phyloP scores from a whole-genome alignment of 37 sponge, comb jelly and placozoan genomes.

The Beroe ovata region DNA sequence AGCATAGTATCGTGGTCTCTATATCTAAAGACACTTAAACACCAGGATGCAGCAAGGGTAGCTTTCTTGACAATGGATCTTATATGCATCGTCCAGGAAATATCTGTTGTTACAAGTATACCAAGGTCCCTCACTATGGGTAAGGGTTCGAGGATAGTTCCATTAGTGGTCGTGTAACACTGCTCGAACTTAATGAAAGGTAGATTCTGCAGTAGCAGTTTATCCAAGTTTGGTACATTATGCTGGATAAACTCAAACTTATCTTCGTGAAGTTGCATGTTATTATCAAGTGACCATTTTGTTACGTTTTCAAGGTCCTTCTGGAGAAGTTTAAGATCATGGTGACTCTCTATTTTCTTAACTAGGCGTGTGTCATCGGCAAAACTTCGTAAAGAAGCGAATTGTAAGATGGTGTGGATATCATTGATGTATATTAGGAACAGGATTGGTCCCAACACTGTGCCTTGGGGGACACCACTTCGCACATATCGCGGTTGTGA shows the following conservation, averaged over 20 bases:
- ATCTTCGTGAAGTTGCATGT: constrained; percentile 24
- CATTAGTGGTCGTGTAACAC: neutral
- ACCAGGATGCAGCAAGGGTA: neutral
- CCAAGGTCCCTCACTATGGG: constrained; percentile 1
- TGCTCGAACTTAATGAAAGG: neutral
- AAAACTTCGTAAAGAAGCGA: neutral
- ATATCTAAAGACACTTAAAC: neutral
- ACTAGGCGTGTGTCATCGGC: constrained; percentile 10
- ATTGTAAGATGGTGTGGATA: neutral
- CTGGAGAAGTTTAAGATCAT: neutral
- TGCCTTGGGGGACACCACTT: constrained; percentile 66
- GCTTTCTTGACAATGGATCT: neutral
- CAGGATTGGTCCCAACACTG: constrained; percentile 64
- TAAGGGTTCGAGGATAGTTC: neutral
- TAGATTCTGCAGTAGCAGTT: neutral
- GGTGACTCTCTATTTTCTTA: neutral
- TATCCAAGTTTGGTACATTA: neutral
- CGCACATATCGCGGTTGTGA: neutral
- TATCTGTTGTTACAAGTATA: neutral
- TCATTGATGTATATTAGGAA: constrained; percentile 54
- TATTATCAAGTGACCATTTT: neutral
- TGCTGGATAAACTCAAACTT: constrained; percentile 8
- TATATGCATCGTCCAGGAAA: neutral
- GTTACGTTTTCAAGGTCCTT: neutral
- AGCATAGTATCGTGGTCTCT: neutral